Evolutionary conservation across 2,797 vertebrate genomes (phyloP).

Genomic region (Oreochromis grahami): DNA sequence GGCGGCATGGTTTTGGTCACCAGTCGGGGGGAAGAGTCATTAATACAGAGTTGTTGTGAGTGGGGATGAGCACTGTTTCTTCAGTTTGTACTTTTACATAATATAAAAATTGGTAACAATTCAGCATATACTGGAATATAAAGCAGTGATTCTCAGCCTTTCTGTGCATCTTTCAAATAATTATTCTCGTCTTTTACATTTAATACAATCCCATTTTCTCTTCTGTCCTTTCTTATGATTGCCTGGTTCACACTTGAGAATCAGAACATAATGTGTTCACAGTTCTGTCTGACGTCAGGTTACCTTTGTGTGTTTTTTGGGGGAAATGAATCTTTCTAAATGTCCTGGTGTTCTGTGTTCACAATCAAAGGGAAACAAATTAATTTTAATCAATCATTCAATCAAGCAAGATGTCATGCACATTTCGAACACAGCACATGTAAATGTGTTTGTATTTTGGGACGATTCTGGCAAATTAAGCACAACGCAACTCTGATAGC

Average conservation of each 20-base stretch:
- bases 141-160: neutral
- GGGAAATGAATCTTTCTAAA: neutral
- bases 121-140: neutral
- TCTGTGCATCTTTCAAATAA: neutral
- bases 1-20: rapidly evolving
- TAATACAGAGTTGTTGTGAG: neutral
- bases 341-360: neutral
- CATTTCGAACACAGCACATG: neutral
- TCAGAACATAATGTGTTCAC: neutral
- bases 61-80: neutral
- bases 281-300: neutral
- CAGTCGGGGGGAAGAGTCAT: neutral
- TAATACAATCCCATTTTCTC: neutral
- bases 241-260: rapidly evolving
- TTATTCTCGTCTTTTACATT: neutral
- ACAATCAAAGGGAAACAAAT: neutral
- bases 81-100: neutral
- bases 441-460: neutral
- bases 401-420: neutral
- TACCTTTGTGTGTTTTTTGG: rapidly evolving
- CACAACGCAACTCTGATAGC: neutral
- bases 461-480: neutral
- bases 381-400: neutral
- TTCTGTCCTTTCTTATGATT: neutral
- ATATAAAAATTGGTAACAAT: neutral